Evolutionary conservation across 2,797 vertebrate species (phyloP), one percentile per base, ranked within the genome.

Genomic region (Poecilia picta): DNA sequence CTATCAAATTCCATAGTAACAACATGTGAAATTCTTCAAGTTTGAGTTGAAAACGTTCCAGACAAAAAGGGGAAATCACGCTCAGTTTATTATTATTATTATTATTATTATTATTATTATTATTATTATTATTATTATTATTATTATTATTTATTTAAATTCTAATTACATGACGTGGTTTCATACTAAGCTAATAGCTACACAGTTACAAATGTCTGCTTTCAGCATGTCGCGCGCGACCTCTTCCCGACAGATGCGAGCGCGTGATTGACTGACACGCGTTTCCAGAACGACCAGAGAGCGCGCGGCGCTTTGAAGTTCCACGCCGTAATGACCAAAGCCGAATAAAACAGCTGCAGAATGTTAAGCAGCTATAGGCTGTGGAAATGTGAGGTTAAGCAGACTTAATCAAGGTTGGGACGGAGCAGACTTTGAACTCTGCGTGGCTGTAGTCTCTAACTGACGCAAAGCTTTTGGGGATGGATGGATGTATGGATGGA

Each of bases 301-400:
- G 93, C 91, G 90, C 88, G 92, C 25, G 5, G 25, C 91, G 90
- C 95, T 97, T 96, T 97, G 96, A 95, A 95, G 96, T 96, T 71
- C 86, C 83, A 83, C 90, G 91, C 93, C 81, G 95, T 95, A 96
- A 95, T 94, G 94, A 94, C 94, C 92, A 95, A 95, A 96, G 95
- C 94, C 49, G 93, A 96, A 94, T 93, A 94, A 95, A 94, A 94
- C 94, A 95, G 93, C 93, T 94, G 90, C 90, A 95, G 93, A 95
- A 95, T 96, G 95, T 96, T 96, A 88, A 94, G 87, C 92, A 94
- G 43, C 68, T 71, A 46, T 45, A 16, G 95, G 90, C 92, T 78
- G 87, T 95, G 93, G 92, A 94, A 94, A 93, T 92, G 91, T 91
- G 92, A 95, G 92, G 92, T 94, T 94, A 95, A 94, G 89, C 92